These are phyloP conservation scores for Prorops nasuta DNA, from an alignment of 1,140 invertebrate species.

Conservation along the genomic window DNA sequence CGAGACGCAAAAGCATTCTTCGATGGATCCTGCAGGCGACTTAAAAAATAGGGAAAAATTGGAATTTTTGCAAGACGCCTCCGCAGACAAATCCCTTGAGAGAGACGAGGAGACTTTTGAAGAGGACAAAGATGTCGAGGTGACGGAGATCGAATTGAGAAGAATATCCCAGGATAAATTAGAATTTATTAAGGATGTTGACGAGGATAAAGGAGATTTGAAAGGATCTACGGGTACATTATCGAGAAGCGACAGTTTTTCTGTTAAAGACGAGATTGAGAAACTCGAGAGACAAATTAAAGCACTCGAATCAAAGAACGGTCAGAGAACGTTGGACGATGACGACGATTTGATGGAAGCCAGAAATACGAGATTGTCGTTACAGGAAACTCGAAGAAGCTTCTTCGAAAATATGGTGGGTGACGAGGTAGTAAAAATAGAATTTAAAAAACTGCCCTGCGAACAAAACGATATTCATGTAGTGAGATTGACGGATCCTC, in stretches of 20 bases:
- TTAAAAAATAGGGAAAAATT: background rate
- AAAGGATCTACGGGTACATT: slow-evolving; percentile 19
- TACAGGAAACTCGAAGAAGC: slow-evolving; percentile 38
- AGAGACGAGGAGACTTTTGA: background rate
- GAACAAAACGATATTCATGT: slow-evolving; percentile 43
- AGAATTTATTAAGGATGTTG: slow-evolving; percentile 17
- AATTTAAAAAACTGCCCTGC: slow-evolving; percentile 42
- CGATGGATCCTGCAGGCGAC: background rate
- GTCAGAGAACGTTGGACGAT: slow-evolving; percentile 10
- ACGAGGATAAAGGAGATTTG: slow-evolving; percentile 11
- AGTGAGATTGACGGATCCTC: slow-evolving; percentile 35
- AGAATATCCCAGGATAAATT: slow-evolving; percentile 19
- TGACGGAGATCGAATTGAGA: slow-evolving; percentile 26
- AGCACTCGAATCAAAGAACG: slow-evolving; percentile 31
- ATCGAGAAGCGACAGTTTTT: slow-evolving; percentile 40
- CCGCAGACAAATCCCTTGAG: background rate
- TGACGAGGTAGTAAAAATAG: slow-evolving; percentile 34
- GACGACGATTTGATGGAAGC: slow-evolving; percentile 5
- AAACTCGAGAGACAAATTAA: slow-evolving; percentile 51
- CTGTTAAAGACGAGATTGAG: slow-evolving; percentile 47
- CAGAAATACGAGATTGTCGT: slow-evolving; percentile 24
- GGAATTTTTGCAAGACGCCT: background rate
- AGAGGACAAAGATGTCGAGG: slow-evolving; percentile 5
- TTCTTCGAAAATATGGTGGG: slow-evolving; percentile 44
- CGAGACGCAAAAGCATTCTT: background rate